A percentile compares a stretch with the other conserved stretches of the same genome.
These are phyloP conservation scores for Solenopsis invicta DNA, from an alignment of 1,140 invertebrate species.

Conservation along the genomic window DNA sequence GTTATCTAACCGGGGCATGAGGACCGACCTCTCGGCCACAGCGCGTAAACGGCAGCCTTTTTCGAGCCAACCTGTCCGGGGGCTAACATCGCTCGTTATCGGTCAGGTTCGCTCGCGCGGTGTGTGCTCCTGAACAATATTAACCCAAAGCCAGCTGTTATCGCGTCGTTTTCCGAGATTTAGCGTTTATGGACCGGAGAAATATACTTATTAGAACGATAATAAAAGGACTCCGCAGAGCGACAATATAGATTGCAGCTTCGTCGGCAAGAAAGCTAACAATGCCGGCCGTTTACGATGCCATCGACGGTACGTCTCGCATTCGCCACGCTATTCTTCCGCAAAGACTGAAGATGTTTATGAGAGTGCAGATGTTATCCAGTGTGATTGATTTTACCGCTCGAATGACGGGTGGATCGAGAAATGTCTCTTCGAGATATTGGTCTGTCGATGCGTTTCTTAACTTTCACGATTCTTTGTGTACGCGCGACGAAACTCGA, in stretches of 20 bases:
- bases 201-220: constrained; percentile 36
- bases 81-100: constrained; percentile 65
- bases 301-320: background rate
- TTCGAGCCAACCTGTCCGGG: background rate
- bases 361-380: background rate
- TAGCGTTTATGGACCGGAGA: background rate
- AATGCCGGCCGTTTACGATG: constrained; percentile 14
- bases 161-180: constrained; percentile 31
- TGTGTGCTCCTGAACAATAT: constrained; percentile 11
- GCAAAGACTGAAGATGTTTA: background rate
- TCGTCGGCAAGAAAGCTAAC: constrained; percentile 35
- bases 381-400: constrained; percentile 38
- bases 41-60: constrained; percentile 18
- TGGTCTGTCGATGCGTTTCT: background rate
- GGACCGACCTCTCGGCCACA: background rate
- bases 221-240: background rate
- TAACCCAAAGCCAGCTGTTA: constrained; percentile 51
- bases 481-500: background rate
- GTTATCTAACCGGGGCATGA: constrained; percentile 51
- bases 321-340: constrained; percentile 14
- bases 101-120: background rate
- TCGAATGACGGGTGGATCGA: background rate
- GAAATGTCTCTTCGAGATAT: background rate
- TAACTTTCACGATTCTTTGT: constrained; percentile 13
- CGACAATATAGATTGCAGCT: constrained; percentile 34